Conservation (phyloP, 2,113 vertebrate species). For the Pedetes capensis region DNA sequence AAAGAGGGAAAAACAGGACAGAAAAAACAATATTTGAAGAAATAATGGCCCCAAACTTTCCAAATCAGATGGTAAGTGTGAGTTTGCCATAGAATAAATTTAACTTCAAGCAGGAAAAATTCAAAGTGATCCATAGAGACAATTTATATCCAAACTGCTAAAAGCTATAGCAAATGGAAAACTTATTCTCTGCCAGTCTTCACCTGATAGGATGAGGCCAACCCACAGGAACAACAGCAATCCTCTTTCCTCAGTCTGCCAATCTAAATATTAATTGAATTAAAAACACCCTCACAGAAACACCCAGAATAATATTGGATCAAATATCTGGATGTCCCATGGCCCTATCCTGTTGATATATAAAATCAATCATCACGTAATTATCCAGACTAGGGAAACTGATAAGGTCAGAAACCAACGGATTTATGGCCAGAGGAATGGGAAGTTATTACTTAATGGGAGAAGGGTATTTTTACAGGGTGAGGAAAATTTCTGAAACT, state of each 20-base stretch:
- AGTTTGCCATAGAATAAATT: not conserved
- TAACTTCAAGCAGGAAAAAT: not conserved
- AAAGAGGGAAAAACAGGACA: not conserved
- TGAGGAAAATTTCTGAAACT: not conserved
- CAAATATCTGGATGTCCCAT: not conserved
- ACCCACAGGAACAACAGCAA: not conserved
- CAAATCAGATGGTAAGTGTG: not conserved
- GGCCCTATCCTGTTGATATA: not conserved
- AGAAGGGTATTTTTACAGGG: not conserved
- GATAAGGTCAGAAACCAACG: not conserved
- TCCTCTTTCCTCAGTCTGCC: not conserved
- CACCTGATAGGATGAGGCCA: not conserved
- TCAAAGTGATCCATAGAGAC: not conserved
- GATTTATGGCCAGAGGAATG: too few relatives aligned
- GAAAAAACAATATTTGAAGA: not conserved
- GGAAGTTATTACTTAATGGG: too few relatives aligned
- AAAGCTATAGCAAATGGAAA: not conserved
- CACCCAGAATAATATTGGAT: not conserved
- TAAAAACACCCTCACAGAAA: not conserved
- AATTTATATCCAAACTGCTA: not conserved
- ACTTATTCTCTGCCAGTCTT: not conserved
- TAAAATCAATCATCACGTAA: not conserved
- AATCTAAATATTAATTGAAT: not conserved
- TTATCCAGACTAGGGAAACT: not conserved
- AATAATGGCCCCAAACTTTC: not conserved